Evolutionary conservation across 92 coral and sea anemone species (phyloP).

Genomic region (Epizoanthus stellaris): DNA sequence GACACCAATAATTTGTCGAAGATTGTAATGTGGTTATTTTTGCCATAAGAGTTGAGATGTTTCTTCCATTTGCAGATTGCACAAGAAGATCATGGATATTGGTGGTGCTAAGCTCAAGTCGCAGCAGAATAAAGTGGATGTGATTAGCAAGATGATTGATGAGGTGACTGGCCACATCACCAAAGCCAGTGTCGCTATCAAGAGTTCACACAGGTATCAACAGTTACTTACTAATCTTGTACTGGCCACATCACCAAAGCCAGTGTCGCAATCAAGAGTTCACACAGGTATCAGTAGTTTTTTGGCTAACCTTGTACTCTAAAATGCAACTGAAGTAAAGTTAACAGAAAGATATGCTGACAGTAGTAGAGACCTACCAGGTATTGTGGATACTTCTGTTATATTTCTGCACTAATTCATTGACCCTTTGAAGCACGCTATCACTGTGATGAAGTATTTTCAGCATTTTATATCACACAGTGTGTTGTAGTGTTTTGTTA

Average conservation of each 20-base stretch:
- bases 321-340: too few species aligned
- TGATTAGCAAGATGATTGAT: slow-evolving; percentile 86
- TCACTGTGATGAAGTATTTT: too few species aligned
- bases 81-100: slow-evolving; percentile 98
- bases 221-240: too few species aligned
- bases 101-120: slow-evolving; percentile 95
- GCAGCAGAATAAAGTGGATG: slow-evolving; percentile 88
- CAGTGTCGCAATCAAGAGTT: slow-evolving; percentile 91
- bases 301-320: neutral
- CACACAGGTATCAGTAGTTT: slow-evolving; percentile 74
- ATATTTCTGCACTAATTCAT: too few species aligned
- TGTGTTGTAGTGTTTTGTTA: too few species aligned
- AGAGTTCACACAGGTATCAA: slow-evolving; percentile 89
- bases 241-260: slow-evolving; percentile 92
- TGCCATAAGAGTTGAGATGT: neutral
- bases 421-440: too few species aligned
- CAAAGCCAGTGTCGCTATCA: slow-evolving; percentile 93
- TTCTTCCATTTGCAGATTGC: slow-evolving; percentile 64
- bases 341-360: too few species aligned
- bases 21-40: neutral
- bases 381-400: too few species aligned
- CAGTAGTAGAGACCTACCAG: too few species aligned
- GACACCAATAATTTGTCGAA: too few species aligned
- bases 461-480: too few species aligned
- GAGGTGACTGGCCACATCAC: slow-evolving; percentile 92